These are phyloP conservation scores for Ctenicera cuprea DNA, from an alignment of 2,888 invertebrate genomes.

Conservation along the genomic window DNA sequence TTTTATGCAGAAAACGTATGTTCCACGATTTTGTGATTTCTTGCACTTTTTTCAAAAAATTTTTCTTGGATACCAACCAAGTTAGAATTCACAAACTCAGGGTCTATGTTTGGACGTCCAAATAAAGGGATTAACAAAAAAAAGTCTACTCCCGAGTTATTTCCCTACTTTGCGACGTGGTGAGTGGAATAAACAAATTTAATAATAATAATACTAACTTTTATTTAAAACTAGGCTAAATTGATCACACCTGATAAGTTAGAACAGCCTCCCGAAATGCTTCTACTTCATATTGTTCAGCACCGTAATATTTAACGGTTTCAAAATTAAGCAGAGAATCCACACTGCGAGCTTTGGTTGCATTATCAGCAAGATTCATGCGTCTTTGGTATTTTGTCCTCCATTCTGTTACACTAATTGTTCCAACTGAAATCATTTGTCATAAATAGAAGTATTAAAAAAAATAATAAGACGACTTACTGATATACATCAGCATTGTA, in stretches of 20 bases:
- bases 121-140: too few relatives aligned
- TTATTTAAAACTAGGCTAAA: too few relatives aligned
- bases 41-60: too few relatives aligned
- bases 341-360: conserved; percentile 91
- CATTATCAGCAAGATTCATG: conserved; percentile 97
- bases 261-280: conserved; percentile 90
- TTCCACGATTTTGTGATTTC: too few relatives aligned
- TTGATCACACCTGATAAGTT: conserved; percentile 87
- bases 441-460: conserved; percentile 17
- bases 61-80: too few relatives aligned
- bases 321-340: conserved; percentile 98
- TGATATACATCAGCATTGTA: conserved; percentile 90
- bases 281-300: conserved; percentile 93
- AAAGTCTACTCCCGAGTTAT: too few relatives aligned
- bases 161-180: too few relatives aligned
- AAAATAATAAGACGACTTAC: neutral
- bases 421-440: conserved; percentile 78
- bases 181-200: too few relatives aligned
- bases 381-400: conserved; percentile 94
- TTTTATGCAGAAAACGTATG: too few relatives aligned
- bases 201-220: too few relatives aligned
- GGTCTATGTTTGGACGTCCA: too few relatives aligned
- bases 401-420: conserved; percentile 97
- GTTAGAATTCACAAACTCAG: too few relatives aligned
- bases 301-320: conserved; percentile 98